Evolutionary conservation across 1,140 invertebrate species (phyloP).

Genomic region (Eufriesea mexicana): DNA sequence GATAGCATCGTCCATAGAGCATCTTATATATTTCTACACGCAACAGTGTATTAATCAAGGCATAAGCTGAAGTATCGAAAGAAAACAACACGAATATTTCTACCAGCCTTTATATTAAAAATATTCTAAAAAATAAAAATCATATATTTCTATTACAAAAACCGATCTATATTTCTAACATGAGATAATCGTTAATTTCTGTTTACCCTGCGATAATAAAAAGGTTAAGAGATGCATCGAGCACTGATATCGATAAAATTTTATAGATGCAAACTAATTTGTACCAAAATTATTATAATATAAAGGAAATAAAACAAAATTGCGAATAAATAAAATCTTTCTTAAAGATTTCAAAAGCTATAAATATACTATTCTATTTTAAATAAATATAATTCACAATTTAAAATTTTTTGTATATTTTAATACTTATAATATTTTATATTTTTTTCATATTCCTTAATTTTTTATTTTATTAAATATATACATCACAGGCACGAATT

Average conservation of each 20-base stretch:
- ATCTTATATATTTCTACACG: conserved; percentile 1
- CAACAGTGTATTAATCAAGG: background rate
- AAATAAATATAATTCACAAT: no score
- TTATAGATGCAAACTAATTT: background rate
- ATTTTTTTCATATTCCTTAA: no score
- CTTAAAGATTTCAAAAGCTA: no score
- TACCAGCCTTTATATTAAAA: background rate
- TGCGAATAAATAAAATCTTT: no score
- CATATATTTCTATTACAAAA: no score
- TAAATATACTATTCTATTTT: no score
- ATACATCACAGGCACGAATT: background rate
- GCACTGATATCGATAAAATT: background rate
- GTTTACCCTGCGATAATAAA: background rate
- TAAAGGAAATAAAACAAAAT: no score
- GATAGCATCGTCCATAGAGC: conserved; percentile 34
- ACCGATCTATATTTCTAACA: background rate
- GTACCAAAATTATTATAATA: no score
- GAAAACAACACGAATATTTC: background rate
- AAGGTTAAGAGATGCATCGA: background rate
- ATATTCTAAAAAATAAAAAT: background rate
- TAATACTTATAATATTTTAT: no score
- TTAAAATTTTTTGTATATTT: no score
- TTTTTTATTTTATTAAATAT: background rate
- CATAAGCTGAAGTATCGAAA: no score
- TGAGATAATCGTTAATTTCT: background rate